Evolutionary conservation across 2,113 vertebrate species (phyloP), one percentile per base, ranked within the genome.

Genomic region (Corapipo altera): DNA sequence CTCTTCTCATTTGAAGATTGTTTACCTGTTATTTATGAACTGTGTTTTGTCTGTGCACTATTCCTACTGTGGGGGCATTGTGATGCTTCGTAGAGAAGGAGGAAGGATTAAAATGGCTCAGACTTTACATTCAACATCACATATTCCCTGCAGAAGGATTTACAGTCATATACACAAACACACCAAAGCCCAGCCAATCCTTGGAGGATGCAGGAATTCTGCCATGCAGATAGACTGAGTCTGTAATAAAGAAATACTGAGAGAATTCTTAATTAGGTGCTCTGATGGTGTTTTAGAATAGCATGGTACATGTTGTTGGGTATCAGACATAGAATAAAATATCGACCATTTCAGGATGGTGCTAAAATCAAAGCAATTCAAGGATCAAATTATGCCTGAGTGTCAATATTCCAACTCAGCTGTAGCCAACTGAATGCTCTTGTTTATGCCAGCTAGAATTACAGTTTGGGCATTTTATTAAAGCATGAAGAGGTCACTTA

Each of bases 11-110:
- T 94, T 97, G 94, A 95, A 95, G 85, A 94, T 95, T 89, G 86
- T 96, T 97, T 96, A 93, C 87, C 91, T 95, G 87, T 91, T 96
- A 96, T 94, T 97, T 97, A 95, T 96, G 97, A 96, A 67, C 75
- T 48, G 9, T 98, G 97, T 98, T 98, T 97, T 98, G 97, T 97
- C 98, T 97, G 41, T 97, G 92, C 88, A 76, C 82, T 91, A 20
- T 87, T 97, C 89, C 90, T 94, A 92, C 88, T 61, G 75, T 73
- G 12, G 54, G 72, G 5, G 3, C 79, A 88, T 83, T 79, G 79
- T 94, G 91, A 33, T 77, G 52, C 55, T 76, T 77, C 5, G 82
- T 74, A n/a, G 76, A 49, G 71, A 69, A 89, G 57, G 70, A 90
- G 65, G 85, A 93, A 96, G 87, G 92, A 88, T 85, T 85, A 59